Evolutionary conservation across 2,797 vertebrate species (phyloP).

Genomic region (Pseudochirops cupreus): DNA sequence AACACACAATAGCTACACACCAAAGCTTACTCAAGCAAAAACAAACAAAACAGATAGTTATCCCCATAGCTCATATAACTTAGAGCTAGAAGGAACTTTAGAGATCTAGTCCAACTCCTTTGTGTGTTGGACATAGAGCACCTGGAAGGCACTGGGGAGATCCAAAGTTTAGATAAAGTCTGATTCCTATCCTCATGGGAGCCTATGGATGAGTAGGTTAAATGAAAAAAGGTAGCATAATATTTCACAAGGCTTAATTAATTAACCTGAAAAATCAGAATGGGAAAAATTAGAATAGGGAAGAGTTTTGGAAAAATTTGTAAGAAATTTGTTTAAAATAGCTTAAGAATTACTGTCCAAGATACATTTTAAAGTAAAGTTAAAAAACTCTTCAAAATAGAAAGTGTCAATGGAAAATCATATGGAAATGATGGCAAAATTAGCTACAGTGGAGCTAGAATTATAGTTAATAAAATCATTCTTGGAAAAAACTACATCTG

Average conservation of each 20-base stretch:
- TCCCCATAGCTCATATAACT: neutral
- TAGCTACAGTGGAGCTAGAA: conserved; percentile 10
- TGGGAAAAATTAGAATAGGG: neutral
- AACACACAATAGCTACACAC: neutral
- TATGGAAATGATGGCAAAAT: neutral
- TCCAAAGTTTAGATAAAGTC: neutral
- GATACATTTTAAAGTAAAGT: conserved; percentile 7
- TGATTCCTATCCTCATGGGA: neutral
- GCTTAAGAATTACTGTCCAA: neutral
- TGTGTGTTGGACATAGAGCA: neutral
- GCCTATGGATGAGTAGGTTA: neutral
- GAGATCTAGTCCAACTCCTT: neutral
- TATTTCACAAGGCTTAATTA: conserved; percentile 49
- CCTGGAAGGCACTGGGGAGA: neutral
- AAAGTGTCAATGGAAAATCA: neutral
- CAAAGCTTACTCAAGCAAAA: neutral
- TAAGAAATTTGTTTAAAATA: conserved; percentile 35
- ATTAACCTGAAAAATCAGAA: conserved; percentile 43
- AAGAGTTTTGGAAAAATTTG: neutral
- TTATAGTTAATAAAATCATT: neutral
- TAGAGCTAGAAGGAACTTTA: neutral
- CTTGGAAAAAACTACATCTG: conserved; percentile 22
- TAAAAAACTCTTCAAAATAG: conserved; percentile 44
- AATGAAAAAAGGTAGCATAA: conserved; percentile 11
- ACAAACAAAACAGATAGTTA: neutral